A percentile compares a stretch with the other conserved stretches of the same genome.
These are phyloP conservation scores for Sturnira hondurensis DNA, from an alignment of 2,113 vertebrate genomes.

Conservation along the genomic window DNA sequence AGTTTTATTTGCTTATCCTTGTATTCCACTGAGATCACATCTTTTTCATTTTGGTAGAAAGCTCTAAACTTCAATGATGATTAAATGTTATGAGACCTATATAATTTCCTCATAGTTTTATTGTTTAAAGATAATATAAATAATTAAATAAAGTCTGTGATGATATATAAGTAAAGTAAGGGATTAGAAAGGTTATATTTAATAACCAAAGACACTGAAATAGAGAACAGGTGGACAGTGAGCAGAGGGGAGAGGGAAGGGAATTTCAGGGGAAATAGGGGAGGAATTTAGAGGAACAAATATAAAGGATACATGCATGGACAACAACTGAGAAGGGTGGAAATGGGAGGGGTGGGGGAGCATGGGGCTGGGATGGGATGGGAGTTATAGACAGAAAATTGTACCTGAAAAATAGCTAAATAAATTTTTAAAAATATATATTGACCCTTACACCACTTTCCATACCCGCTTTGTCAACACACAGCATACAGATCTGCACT, in stretches of 20 bases:
- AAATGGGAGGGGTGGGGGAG: too few species aligned
- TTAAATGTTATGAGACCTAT: neutral
- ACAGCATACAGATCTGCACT: neutral
- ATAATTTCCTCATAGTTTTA: neutral
- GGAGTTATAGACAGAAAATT: too few species aligned
- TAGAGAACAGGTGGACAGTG: too few species aligned
- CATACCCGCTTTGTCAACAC: neutral
- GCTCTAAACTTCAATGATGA: neutral
- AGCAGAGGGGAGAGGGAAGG: too few species aligned
- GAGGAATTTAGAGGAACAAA: too few species aligned
- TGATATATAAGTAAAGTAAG: neutral
- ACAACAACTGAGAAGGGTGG: too few species aligned
- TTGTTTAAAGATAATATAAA: neutral
- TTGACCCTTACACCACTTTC: rapidly evolving
- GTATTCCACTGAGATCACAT: neutral
- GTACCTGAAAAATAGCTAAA: too few species aligned
- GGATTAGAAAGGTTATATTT: neutral
- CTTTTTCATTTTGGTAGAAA: neutral
- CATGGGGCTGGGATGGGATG: too few species aligned
- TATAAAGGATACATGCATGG: too few species aligned
- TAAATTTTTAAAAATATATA: too few species aligned
- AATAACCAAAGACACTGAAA: too few species aligned
- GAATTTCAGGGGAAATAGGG: too few species aligned
- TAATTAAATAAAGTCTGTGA: neutral
- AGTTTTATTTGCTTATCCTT: neutral